These are phyloP conservation scores for Thalassarche chlororhynchos DNA, from an alignment of 2,113 vertebrate species.

Conservation along the genomic window DNA sequence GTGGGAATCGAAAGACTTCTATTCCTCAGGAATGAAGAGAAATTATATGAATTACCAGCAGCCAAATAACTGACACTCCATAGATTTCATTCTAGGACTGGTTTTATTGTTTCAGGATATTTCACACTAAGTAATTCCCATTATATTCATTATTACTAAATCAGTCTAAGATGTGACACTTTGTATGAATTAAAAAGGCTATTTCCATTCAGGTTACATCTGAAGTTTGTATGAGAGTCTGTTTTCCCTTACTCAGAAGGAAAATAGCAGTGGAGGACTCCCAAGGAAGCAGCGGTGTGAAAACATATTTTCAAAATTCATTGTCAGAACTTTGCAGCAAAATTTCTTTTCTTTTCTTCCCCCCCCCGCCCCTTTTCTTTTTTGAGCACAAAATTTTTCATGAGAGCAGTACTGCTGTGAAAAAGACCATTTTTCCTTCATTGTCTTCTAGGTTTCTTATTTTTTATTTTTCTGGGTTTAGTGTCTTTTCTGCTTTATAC, in stretches of 20 bases:
- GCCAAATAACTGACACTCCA: neutral
- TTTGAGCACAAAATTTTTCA: neutral
- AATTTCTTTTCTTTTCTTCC: neutral
- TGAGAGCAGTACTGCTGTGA: neutral
- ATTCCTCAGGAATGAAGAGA: neutral
- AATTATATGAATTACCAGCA: neutral
- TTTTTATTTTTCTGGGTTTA: neutral
- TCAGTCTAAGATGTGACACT: neutral
- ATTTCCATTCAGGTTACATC: neutral
- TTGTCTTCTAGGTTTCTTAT: neutral
- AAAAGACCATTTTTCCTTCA: neutral
- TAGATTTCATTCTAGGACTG: neutral
- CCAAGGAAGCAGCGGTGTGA: neutral
- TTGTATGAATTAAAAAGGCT: neutral
- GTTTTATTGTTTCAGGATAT: neutral
- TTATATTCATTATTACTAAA: neutral
- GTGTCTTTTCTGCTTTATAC: neutral
- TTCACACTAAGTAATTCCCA: neutral
- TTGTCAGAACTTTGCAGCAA: neutral
- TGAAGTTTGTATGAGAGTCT: neutral
- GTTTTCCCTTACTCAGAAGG: neutral
- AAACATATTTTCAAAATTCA: neutral
- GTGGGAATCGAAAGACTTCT: neutral
- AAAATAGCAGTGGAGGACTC: neutral
- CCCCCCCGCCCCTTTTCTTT: neutral